Percentiles rank a stretch among this genome's conserved stretches.
Conservation (phyloP, 2,113 vertebrate genomes). For the Erpornis zantholeuca region DNA sequence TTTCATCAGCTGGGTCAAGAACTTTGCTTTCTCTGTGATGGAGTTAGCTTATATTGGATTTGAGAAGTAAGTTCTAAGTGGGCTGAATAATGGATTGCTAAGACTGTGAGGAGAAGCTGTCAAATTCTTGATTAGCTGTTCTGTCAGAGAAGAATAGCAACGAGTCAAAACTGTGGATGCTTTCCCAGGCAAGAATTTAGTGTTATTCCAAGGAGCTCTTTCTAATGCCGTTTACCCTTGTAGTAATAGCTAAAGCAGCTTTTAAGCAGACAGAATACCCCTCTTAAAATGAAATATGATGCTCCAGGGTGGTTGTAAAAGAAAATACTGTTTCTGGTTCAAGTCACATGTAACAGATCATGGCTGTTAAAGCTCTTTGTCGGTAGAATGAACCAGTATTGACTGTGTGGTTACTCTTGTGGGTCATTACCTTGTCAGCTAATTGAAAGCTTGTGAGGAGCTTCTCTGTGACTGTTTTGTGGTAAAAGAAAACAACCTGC, state of each 20-base stretch:
- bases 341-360: constrained; percentile 5
- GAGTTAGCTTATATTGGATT: background rate
- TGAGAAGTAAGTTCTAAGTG: constrained; percentile 6
- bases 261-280: background rate
- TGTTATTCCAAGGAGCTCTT: background rate
- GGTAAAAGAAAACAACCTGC: background rate
- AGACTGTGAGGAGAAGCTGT: background rate
- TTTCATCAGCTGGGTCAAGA: background rate
- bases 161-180: background rate
- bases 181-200: background rate
- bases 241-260: background rate
- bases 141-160: constrained; percentile 1
- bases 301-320: constrained; percentile 8
- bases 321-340: constrained; percentile 33
- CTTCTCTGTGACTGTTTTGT: background rate
- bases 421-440: constrained; percentile 25
- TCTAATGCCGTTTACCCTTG: background rate
- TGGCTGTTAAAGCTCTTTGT: constrained; percentile 9
- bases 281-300: constrained; percentile 22
- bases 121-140: constrained; percentile 28
- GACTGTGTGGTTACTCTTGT: background rate
- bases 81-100: background rate
- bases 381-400: background rate
- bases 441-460: background rate
- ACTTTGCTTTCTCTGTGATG: background rate